phyloP scores from a whole-genome alignment of 2,888 invertebrate genomes.

The Acrocyrtus sp. region DNA sequence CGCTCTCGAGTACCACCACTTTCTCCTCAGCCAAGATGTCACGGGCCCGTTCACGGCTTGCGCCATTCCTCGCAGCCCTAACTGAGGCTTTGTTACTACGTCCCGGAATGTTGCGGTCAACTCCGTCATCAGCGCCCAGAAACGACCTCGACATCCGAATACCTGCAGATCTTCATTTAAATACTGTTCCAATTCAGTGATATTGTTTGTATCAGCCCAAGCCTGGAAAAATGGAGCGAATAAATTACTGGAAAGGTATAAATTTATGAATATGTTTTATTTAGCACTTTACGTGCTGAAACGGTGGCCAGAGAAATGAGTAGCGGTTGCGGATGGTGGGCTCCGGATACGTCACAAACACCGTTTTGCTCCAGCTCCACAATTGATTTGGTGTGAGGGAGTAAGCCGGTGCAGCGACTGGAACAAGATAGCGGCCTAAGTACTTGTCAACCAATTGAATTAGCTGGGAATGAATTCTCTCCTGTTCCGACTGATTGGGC shows the following conservation, averaged over 20 bases:
- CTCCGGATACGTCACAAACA: conserved; percentile 55
- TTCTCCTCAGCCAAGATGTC: conserved; percentile 71
- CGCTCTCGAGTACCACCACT: conserved; percentile 69
- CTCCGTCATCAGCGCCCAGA: conserved; percentile 69
- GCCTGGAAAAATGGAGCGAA: conserved; percentile 43
- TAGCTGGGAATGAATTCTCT: conserved; percentile 65
- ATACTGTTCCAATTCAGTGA: conserved; percentile 70
- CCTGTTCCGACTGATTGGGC: conserved; percentile 64
- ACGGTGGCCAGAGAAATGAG: conserved; percentile 54
- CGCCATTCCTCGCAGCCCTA: conserved; percentile 68
- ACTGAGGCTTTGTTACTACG: conserved; percentile 66
- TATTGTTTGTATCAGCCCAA: conserved; percentile 75
- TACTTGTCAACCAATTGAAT: conserved; percentile 66
- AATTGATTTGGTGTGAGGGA: conserved; percentile 50
- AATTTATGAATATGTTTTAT: not conserved
- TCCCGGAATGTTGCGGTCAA: conserved; percentile 68
- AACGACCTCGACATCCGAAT: conserved; percentile 29
- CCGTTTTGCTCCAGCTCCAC: conserved; percentile 50
- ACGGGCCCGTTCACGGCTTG: conserved; percentile 72
- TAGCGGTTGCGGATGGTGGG: conserved; percentile 31
- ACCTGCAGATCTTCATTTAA: conserved; percentile 64
- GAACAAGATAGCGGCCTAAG: conserved; percentile 65
- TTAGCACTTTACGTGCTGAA: too few relatives aligned
- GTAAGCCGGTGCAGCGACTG: conserved; percentile 43
- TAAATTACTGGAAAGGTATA: conserved; percentile 8